phyloP scores from a whole-genome alignment of 2,113 vertebrate species.

The Gallinago jamesoni region DNA sequence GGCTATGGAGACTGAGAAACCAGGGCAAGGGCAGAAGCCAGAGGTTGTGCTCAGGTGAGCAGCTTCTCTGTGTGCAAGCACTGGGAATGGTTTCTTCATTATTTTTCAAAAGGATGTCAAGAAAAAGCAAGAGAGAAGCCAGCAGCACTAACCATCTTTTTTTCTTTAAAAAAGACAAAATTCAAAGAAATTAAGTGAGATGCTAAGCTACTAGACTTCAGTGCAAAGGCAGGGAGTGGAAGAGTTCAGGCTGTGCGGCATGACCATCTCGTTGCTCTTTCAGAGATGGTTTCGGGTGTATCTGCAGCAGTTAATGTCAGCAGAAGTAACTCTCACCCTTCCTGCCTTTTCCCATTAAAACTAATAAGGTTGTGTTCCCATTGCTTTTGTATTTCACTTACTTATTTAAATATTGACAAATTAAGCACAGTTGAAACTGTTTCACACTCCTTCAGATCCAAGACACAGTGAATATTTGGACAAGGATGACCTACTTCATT shows the following conservation, averaged over 20 bases:
- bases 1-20: background rate
- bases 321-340: background rate
- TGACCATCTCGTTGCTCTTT: background rate
- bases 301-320: background rate
- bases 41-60: background rate
- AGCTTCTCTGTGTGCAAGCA: accelerated
- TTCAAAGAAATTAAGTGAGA: background rate
- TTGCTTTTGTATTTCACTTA: background rate
- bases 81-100: accelerated
- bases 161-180: background rate
- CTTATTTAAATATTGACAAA: background rate
- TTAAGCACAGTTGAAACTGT: background rate
- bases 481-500: constrained; percentile 42
- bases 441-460: background rate
- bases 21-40: background rate
- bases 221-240: background rate
- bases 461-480: background rate
- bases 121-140: background rate
- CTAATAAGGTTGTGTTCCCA: background rate
- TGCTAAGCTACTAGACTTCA: background rate
- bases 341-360: background rate
- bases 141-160: background rate
- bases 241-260: background rate
- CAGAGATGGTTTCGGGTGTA: background rate
- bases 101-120: background rate